Evolutionary conservation across 2,113 vertebrate genomes (phyloP), one percentile per base, ranked within the genome.

Genomic region (Phaethon lepturus): DNA sequence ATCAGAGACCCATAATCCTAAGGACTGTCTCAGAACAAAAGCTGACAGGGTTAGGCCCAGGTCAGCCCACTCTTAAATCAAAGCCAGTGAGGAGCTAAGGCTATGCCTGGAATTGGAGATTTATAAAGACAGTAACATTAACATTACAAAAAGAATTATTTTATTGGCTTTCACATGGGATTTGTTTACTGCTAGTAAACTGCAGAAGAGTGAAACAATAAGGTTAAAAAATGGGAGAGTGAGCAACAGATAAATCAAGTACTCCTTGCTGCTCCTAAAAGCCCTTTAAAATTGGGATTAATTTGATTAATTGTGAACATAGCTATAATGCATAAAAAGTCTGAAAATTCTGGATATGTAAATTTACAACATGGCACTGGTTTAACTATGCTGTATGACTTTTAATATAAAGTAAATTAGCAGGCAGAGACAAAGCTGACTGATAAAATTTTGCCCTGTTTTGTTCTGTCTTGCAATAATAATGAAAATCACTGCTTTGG

Each of bases 21-120:
- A 93, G 53, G 52, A 64, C 58, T 96, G 59, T 50, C 66, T 97
- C 84, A 92, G 83, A 96, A 78, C 60, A 85, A 85, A 96, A 88
- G 75, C 86, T 97, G 91, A 96, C 76, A 95, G 87, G 95, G 95
- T 97, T 96, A 98, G 95, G 93, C 81, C 58, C 59, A 81, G 96
- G 96, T 97, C 93, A 97, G 52, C n/a, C 58, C 90, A 38, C 44
- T 92, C 1, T 11, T 96, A 97, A 96, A 96, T 97, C 96, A 97
- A 97, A 98, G 93, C 62, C 63, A 74, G 86, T 38, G 12, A 87
- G 74, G 55, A 96, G 47, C 63, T 86, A 62, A 91, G 31, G 17
- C 59, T 90, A 56, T 63, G 73, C 35, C 35, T 96, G 17, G 55
- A 97, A 96, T 90, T 1, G 2, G 45, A 90, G 95, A 96, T 98